Evolutionary conservation across 2,797 vertebrate genomes (phyloP).

Genomic region (Lophius americanus): DNA sequence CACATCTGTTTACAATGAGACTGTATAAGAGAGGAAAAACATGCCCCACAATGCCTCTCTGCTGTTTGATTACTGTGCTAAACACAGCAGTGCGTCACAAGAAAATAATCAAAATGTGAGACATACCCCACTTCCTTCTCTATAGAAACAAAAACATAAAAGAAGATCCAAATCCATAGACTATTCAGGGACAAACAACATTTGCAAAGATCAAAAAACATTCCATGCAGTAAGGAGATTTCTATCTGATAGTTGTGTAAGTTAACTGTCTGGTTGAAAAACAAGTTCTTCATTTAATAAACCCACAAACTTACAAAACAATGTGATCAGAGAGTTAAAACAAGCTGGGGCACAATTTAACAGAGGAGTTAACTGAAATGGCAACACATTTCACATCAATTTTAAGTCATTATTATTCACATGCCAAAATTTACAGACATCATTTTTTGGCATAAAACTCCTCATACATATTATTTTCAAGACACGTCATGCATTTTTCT

Average conservation of each 20-base stretch:
- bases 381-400: slow-evolving; percentile 18
- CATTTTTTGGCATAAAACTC: slow-evolving; percentile 52
- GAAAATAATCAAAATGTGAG: slow-evolving; percentile 5
- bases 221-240: slow-evolving; percentile 50
- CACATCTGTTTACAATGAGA: not conserved
- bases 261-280: slow-evolving; percentile 14
- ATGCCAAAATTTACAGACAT: slow-evolving; percentile 50
- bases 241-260: not conserved
- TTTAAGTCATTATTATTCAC: slow-evolving; percentile 5
- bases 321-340: slow-evolving; percentile 23
- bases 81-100: slow-evolving; percentile 30
- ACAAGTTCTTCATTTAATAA: slow-evolving; percentile 6
- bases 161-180: not conserved
- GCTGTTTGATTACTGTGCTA: slow-evolving; percentile 50
- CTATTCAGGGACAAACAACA: slow-evolving; percentile 22
- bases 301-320: slow-evolving; percentile 7
- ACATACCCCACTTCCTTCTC: slow-evolving; percentile 26
- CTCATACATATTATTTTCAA: slow-evolving; percentile 53
- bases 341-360: slow-evolving; percentile 59
- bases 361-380: slow-evolving; percentile 11
- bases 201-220: slow-evolving; percentile 29
- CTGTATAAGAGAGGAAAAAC: not conserved
- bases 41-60: slow-evolving; percentile 12
- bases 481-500: slow-evolving; percentile 59
- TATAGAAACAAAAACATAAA: slow-evolving; percentile 12